These are phyloP conservation scores for Cyprinodon tularosa DNA, from an alignment of 2,113 vertebrate genomes.

Conservation along the genomic window DNA sequence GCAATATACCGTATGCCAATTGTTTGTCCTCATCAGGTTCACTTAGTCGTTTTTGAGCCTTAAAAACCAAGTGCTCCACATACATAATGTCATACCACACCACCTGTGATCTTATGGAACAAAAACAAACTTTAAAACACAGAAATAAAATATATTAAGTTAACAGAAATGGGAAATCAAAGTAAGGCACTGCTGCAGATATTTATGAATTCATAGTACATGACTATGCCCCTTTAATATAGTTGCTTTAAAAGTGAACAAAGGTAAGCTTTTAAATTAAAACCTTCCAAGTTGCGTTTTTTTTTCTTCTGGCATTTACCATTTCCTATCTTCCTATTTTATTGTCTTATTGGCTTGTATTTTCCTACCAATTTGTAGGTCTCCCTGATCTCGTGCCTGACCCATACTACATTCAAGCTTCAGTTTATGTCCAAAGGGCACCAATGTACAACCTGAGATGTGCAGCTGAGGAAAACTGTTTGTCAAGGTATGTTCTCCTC, in stretches of 20 bases:
- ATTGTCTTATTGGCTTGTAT: background rate
- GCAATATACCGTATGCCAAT: too few relatives aligned
- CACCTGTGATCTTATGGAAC: too few relatives aligned
- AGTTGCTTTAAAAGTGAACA: background rate
- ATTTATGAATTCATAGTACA: too few relatives aligned
- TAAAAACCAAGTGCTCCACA: too few relatives aligned
- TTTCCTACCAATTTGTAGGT: conserved; percentile 74
- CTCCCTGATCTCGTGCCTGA: conserved; percentile 97
- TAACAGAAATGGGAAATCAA: too few relatives aligned
- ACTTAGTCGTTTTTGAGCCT: too few relatives aligned
- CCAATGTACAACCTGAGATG: conserved; percentile 98
- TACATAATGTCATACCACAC: too few relatives aligned
- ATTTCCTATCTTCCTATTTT: background rate
- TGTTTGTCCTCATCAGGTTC: too few relatives aligned
- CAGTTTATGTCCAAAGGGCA: conserved; percentile 91
- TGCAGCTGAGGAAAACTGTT: conserved; percentile 95
- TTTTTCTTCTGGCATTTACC: background rate
- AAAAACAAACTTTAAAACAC: too few relatives aligned
- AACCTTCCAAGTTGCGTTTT: background rate
- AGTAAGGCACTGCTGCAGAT: too few relatives aligned
- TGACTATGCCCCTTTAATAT: background rate
- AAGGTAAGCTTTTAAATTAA: background rate
- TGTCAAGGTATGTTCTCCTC: conserved; percentile 88
- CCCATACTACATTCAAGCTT: conserved; percentile 96
- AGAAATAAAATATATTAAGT: too few relatives aligned